Percentiles rank a stretch among this genome's conserved stretches.
phyloP scores from a whole-genome alignment of 2,113 vertebrate genomes.

The Cyphomyrus discorhynchus region DNA sequence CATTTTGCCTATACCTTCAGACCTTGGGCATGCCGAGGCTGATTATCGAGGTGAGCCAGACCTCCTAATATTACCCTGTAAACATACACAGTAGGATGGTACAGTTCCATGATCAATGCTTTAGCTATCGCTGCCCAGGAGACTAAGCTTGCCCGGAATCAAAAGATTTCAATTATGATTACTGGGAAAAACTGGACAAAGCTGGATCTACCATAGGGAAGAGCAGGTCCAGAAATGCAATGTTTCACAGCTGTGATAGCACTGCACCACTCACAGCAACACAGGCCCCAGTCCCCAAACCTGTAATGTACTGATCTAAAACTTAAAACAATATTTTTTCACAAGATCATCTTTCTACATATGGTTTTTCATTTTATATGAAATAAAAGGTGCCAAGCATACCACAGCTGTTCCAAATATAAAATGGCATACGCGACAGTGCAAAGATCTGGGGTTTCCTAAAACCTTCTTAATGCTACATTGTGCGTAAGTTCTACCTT shows the following conservation, averaged over 20 bases:
- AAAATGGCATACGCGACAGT: not conserved
- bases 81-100: not conserved
- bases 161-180: constrained; percentile 33
- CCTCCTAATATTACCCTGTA: not conserved
- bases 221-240: constrained; percentile 15
- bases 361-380: not conserved
- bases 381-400: not conserved
- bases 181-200: constrained; percentile 8
- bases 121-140: constrained; percentile 24
- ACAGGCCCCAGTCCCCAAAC: not conserved
- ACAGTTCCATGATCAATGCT: not conserved
- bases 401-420: not conserved
- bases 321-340: not conserved
- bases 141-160: constrained; percentile 20
- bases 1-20: not conserved
- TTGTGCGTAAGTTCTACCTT: too few relatives aligned
- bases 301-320: not conserved
- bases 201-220: constrained; percentile 3
- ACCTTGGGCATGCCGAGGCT: not conserved
- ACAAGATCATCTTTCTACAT: not conserved
- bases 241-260: constrained; percentile 11
- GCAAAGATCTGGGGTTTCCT: not conserved
- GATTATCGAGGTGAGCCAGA: not conserved
- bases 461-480: too few relatives aligned
- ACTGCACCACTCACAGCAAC: not conserved